These are phyloP conservation scores for Xestia sexstrigata DNA, from an alignment of 2,888 invertebrate species.

Conservation along the genomic window DNA sequence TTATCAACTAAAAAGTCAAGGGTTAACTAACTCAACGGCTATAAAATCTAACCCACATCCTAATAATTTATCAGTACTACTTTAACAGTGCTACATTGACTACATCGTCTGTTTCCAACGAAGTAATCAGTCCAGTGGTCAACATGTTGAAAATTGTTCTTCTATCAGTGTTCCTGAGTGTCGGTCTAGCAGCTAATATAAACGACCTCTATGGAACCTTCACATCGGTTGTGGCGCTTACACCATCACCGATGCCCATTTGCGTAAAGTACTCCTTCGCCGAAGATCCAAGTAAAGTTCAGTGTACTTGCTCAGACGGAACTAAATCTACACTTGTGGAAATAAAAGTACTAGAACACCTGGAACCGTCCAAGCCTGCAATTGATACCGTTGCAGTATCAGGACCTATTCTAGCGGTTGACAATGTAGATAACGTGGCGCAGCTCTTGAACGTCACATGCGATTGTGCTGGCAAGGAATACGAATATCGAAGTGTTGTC, in stretches of 20 bases:
- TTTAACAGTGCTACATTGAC: neutral
- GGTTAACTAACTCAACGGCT: neutral
- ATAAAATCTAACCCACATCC: neutral
- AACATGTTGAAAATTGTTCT: conserved; percentile 26
- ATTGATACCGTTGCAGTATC: too few relatives aligned
- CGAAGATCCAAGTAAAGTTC: neutral
- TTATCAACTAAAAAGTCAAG: conserved; percentile 21
- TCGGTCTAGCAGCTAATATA: conserved; percentile 9
- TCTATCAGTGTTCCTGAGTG: neutral
- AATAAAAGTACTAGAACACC: neutral
- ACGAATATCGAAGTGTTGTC: neutral
- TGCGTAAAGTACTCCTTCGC: neutral
- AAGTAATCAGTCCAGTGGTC: neutral
- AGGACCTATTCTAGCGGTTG: conserved; percentile 9
- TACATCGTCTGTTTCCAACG: neutral
- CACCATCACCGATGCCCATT: neutral
- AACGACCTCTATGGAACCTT: conserved; percentile 31
- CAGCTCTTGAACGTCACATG: conserved; percentile 23
- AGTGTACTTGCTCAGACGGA: conserved; percentile 31
- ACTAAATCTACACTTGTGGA: conserved; percentile 14
- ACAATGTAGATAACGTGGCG: neutral
- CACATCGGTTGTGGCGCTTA: conserved; percentile 3
- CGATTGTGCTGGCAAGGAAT: conserved; percentile 18
- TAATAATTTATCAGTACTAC: neutral
- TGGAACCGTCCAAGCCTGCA: neutral